Conservation (phyloP, 2,888 invertebrate species). For the Philonicus albiceps region DNA sequence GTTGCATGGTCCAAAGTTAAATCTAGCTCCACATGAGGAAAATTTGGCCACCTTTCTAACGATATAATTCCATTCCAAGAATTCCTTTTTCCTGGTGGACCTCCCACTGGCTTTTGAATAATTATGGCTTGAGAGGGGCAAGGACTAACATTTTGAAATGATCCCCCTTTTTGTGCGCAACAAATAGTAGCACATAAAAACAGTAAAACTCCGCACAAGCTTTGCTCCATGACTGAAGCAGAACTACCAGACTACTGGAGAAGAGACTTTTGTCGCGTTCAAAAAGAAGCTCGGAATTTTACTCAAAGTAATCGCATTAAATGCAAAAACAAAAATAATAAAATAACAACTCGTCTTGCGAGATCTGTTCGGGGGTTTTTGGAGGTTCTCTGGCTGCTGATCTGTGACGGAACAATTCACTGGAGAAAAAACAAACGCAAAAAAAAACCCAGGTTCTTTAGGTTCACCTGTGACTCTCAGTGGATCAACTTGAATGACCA, state of each 20-base stretch:
- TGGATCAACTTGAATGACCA: slow-evolving; percentile 11
- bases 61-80: slow-evolving; percentile 38
- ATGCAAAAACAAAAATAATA: no score
- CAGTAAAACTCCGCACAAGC: background rate
- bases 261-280: background rate
- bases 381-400: background rate
- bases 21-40: slow-evolving; percentile 19
- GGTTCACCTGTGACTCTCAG: background rate
- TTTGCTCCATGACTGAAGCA: background rate
- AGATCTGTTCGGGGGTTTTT: background rate
- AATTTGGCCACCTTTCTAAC: slow-evolving; percentile 36
- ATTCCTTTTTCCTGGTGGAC: slow-evolving; percentile 45
- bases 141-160: background rate
- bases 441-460: background rate
- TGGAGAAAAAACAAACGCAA: background rate
- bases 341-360: background rate
- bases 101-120: slow-evolving; percentile 17
- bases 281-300: background rate
- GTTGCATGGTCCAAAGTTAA: background rate
- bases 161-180: background rate
- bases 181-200: background rate
- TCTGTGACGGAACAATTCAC: background rate
- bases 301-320: background rate
- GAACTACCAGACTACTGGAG: background rate
- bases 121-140: slow-evolving; percentile 18